Conservation (phyloP, 2,113 vertebrate species). For the Rhizomys pruinosus region DNA sequence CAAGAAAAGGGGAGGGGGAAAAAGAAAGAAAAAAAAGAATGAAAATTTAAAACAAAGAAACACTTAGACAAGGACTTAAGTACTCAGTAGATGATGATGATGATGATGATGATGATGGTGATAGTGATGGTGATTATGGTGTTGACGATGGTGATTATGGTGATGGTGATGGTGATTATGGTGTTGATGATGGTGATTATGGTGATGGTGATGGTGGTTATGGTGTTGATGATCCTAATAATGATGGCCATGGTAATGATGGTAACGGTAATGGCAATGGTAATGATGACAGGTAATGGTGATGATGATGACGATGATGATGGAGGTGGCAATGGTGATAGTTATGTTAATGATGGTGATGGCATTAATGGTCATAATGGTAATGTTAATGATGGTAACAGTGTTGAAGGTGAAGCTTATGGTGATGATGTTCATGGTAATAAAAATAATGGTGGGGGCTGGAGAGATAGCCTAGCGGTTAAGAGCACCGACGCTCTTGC, state of each 20-base stretch:
- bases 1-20: no score
- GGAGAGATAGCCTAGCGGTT: no score
- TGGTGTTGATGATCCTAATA: background rate
- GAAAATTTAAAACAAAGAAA: background rate
- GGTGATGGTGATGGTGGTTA: background rate
- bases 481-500: no score
- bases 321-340: background rate
- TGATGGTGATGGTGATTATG: background rate
- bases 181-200: background rate
- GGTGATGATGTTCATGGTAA: rapidly evolving
- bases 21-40: no score
- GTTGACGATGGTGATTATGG: background rate
- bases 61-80: background rate
- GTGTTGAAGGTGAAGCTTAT: background rate
- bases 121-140: background rate
- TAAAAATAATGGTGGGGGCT: rapidly evolving
- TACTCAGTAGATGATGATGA: background rate
- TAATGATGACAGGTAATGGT: background rate
- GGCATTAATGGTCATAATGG: background rate
- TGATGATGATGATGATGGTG: background rate
- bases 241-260: background rate
- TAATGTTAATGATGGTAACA: background rate
- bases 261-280: background rate
- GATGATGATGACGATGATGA: background rate
- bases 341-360: background rate